Evolutionary conservation across 2,113 vertebrate genomes (phyloP).

Genomic region (Bubo blakistoni): DNA sequence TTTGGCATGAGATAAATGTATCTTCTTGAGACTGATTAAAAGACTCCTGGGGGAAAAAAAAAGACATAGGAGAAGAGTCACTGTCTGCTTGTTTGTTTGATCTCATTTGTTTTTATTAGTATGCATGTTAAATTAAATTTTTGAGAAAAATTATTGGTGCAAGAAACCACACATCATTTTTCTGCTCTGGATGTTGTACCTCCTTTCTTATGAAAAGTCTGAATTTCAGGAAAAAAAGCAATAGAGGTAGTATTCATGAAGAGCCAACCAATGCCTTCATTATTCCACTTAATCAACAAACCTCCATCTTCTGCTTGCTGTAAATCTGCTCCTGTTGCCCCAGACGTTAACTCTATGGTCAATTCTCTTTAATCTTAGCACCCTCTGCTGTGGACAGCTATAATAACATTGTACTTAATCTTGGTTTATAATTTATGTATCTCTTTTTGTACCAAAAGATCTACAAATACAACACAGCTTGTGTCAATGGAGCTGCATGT

Average conservation of each 20-base stretch:
- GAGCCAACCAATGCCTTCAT: background rate
- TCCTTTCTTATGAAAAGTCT: background rate
- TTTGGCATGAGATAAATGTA: background rate
- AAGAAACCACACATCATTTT: background rate
- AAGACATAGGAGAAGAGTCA: background rate
- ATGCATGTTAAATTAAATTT: background rate
- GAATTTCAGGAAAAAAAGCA: background rate
- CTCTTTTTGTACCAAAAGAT: background rate
- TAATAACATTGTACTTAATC: conserved; percentile 5
- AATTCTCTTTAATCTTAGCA: conserved; percentile 52
- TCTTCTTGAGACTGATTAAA: background rate
- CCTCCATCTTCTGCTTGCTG: background rate
- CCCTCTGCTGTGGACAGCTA: conserved; percentile 43
- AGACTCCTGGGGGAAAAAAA: background rate
- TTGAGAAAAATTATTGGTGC: background rate
- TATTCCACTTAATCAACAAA: background rate
- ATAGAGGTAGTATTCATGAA: background rate
- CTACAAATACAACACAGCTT: background rate
- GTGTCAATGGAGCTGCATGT: background rate
- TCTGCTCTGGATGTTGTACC: background rate
- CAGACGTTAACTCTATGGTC: background rate
- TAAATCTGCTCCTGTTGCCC: background rate
- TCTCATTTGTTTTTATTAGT: background rate
- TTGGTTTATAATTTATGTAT: background rate
- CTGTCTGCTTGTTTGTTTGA: background rate